These are phyloP conservation scores for Rostratula benghalensis DNA, from an alignment of 2,113 vertebrate genomes.

Conservation along the genomic window DNA sequence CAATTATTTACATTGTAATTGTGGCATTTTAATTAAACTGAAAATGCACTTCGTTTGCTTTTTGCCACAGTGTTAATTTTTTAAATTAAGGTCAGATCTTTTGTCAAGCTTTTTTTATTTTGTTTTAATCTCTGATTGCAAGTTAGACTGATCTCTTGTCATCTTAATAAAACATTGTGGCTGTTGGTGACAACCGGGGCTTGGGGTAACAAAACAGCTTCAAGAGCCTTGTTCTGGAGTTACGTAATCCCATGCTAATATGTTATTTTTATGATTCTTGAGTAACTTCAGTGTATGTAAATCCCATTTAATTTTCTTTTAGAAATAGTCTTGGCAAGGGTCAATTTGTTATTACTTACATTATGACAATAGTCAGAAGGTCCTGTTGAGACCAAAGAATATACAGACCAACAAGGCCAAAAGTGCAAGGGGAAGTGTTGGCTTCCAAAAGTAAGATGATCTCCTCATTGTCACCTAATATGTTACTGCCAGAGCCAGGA, in stretches of 20 bases:
- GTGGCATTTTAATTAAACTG: slow-evolving; percentile 77
- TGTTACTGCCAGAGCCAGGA: neutral
- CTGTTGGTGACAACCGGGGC: slow-evolving; percentile 25
- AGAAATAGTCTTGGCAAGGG: neutral
- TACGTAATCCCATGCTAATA: neutral
- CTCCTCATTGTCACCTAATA: neutral
- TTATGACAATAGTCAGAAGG: neutral
- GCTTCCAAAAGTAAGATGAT: neutral
- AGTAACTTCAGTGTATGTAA: neutral
- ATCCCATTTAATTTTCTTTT: neutral
- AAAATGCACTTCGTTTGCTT: slow-evolving; percentile 48
- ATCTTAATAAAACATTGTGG: slow-evolving; percentile 25
- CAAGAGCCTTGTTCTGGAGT: neutral
- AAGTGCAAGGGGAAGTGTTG: neutral
- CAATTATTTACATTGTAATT: slow-evolving; percentile 80
- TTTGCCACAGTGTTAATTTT: slow-evolving; percentile 55
- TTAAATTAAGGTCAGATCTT: slow-evolving; percentile 57
- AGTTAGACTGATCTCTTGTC: slow-evolving; percentile 48
- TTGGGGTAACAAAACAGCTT: neutral
- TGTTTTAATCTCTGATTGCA: slow-evolving; percentile 32
- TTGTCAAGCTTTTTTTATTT: neutral
- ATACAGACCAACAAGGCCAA: neutral
- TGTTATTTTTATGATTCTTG: neutral
- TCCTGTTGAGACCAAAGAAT: neutral
- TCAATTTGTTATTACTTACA: neutral